Percentiles rank a stretch among this genome's conserved stretches.
phyloP scores from a whole-genome alignment of 1,140 invertebrate species.

The Ruditapes philippinarum region DNA sequence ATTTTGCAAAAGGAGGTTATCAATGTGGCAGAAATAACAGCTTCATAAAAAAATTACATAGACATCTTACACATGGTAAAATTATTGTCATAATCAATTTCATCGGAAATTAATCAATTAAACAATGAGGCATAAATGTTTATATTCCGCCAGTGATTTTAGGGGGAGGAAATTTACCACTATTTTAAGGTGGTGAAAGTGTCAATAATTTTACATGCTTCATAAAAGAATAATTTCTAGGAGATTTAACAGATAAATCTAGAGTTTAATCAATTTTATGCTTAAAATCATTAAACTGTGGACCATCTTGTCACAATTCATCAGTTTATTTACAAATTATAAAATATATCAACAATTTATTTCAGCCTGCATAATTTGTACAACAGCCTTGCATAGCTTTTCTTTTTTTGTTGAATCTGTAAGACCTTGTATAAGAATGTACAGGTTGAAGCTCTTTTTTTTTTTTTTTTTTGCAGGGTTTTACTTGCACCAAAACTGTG shows the following conservation, averaged over 20 bases:
- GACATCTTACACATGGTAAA: too few relatives aligned
- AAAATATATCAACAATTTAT: too few relatives aligned
- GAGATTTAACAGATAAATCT: slow-evolving; percentile 36
- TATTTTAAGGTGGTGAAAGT: background rate
- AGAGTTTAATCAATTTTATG: slow-evolving; percentile 53
- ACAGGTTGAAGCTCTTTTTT: too few relatives aligned
- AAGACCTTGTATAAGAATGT: too few relatives aligned
- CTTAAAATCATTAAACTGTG: background rate
- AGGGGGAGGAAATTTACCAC: background rate
- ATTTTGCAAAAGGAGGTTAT: too few relatives aligned
- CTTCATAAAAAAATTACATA: too few relatives aligned
- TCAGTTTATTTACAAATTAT: background rate
- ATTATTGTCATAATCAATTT: background rate
- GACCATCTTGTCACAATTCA: background rate
- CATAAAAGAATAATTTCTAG: slow-evolving; percentile 48
- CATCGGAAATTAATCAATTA: slow-evolving; percentile 13
- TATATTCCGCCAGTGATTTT: background rate
- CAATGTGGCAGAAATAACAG: too few relatives aligned
- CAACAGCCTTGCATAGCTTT: too few relatives aligned
- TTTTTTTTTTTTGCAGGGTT: too few relatives aligned
- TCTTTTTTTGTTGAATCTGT: too few relatives aligned
- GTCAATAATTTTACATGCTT: slow-evolving; percentile 41
- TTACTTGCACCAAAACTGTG: too few relatives aligned
- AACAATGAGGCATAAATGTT: slow-evolving; percentile 9
- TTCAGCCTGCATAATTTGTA: too few relatives aligned